Conservation (phyloP, 2,797 vertebrate genomes). For the Syndactyla subalaris region DNA sequence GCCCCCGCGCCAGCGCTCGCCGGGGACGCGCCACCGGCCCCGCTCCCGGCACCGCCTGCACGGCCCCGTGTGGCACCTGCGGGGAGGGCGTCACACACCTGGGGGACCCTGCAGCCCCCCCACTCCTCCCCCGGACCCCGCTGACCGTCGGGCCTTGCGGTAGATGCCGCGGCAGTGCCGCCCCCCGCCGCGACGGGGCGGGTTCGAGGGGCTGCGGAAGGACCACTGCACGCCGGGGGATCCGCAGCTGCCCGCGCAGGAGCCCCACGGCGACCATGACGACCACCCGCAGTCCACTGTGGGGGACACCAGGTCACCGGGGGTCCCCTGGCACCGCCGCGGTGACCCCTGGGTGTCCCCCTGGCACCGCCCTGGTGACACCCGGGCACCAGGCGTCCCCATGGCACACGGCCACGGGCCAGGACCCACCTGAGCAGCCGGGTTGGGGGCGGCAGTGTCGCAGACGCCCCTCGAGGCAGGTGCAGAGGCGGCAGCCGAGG, state of each 20-base stretch:
- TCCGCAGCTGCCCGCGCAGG: conserved; percentile 88
- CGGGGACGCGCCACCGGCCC: conserved; percentile 70
- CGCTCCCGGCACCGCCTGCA: conserved; percentile 83
- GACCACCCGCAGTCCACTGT: conserved; percentile 93
- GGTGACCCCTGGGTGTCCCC: not conserved
- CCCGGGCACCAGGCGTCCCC: no score
- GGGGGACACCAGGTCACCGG: not conserved
- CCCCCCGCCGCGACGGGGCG: conserved; percentile 78
- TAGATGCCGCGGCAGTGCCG: conserved; percentile 86
- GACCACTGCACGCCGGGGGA: conserved; percentile 93
- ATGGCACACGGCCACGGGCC: not conserved
- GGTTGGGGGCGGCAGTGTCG: conserved; percentile 82
- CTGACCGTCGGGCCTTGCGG: conserved; percentile 89
- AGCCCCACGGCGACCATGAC: conserved; percentile 89
- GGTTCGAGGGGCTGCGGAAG: conserved; percentile 92
- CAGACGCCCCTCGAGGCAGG: conserved; percentile 83
- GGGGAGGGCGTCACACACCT: not conserved
- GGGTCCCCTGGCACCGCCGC: not conserved
- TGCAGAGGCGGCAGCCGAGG: conserved; percentile 84
- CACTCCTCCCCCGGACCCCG: no score
- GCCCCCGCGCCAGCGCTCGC: conserved; percentile 83
- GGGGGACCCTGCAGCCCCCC: not conserved
- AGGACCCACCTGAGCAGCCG: conserved; percentile 81
- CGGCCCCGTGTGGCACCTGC: conserved; percentile 85
- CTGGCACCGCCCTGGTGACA: not conserved